Percentiles rank a stretch among this genome's conserved stretches.
These are phyloP conservation scores for Hydrocynus forskahlii DNA, from an alignment of 2,797 vertebrate species.

Conservation along the genomic window DNA sequence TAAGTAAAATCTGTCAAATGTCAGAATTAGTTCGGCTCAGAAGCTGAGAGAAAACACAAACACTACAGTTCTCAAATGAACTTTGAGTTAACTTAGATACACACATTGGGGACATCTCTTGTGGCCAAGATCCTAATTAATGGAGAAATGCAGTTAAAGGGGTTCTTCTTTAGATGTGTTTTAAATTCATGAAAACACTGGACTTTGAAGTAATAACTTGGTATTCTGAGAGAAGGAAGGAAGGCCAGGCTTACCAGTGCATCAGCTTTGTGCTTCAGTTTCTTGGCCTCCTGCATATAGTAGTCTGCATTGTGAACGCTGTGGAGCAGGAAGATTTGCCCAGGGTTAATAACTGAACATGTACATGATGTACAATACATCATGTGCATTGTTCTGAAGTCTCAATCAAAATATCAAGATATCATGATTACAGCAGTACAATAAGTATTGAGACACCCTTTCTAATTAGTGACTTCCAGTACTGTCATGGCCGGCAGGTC, in stretches of 20 bases:
- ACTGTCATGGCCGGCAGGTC: no score
- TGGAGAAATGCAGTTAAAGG: neutral
- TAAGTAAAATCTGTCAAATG: conserved; percentile 30
- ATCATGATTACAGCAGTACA: no score
- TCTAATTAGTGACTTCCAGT: no score
- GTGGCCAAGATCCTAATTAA: neutral
- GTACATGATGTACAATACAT: neutral
- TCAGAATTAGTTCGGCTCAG: conserved; percentile 8
- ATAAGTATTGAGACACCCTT: no score
- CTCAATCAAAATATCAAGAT: no score
- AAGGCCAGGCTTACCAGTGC: conserved; percentile 83
- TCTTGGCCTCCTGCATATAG: conserved; percentile 98
- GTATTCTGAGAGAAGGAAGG: neutral
- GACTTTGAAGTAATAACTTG: neutral
- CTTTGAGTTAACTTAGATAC: neutral
- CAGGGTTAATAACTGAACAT: neutral
- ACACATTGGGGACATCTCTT: neutral
- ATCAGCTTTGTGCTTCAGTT: conserved; percentile 96
- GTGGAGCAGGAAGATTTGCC: conserved; percentile 57
- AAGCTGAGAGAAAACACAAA: conserved; percentile 16
- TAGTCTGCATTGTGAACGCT: conserved; percentile 94
- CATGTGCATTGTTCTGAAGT: neutral
- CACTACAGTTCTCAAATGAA: neutral
- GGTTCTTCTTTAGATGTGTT: neutral
- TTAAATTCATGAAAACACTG: neutral